Percentiles rank a stretch among this genome's conserved stretches.
Conservation (phyloP, 2,113 vertebrate genomes). For the Casuarius casuarius region DNA sequence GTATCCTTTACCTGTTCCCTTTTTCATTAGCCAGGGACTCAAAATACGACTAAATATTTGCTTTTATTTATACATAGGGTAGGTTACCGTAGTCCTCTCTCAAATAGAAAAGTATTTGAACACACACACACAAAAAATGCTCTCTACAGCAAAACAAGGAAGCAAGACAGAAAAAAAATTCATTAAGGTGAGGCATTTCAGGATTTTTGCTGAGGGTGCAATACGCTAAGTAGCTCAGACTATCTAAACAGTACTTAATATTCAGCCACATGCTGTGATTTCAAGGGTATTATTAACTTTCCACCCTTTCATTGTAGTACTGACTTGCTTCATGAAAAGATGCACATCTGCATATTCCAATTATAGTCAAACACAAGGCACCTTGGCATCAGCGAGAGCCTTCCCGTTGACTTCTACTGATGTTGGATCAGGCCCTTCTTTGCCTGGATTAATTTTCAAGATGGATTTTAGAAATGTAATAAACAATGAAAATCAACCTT, state of each 20-base stretch:
- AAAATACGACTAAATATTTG: not conserved
- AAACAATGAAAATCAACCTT: not conserved
- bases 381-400: not conserved
- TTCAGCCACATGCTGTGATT: not conserved
- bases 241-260: not conserved
- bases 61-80: not conserved
- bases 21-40: not conserved
- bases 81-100: not conserved
- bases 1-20: not conserved
- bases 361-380: not conserved
- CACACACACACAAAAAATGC: not conserved
- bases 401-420: not conserved
- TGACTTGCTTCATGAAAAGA: not conserved
- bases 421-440: not conserved
- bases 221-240: not conserved
- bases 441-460: not conserved
- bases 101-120: not conserved
- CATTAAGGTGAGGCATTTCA: not conserved
- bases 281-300: not conserved
- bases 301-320: not conserved
- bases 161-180: not conserved
- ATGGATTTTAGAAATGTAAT: not conserved
- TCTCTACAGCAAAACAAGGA: not conserved
- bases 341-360: not conserved
- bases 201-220: not conserved